phyloP scores from a whole-genome alignment of 2,888 invertebrate species.

The Oscheius sp. region DNA sequence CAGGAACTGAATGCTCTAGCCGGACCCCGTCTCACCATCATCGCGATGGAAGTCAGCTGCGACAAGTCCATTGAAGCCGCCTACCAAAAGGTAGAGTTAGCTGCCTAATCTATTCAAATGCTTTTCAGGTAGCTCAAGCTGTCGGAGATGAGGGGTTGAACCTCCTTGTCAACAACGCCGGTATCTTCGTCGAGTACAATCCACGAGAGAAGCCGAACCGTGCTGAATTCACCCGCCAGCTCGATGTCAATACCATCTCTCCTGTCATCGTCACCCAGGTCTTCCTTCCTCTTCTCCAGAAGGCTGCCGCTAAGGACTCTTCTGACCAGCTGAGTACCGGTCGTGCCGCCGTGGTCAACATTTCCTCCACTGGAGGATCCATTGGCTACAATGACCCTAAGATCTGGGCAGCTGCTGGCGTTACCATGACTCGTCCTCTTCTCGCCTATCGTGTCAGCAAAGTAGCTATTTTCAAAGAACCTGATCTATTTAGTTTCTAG shows the following conservation, averaged over 20 bases:
- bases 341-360: constrained; percentile 46
- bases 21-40: constrained; percentile 37
- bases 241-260: constrained; percentile 80
- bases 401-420: background rate
- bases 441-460: constrained; percentile 50
- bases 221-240: constrained; percentile 79
- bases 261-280: constrained; percentile 41
- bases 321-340: constrained; percentile 25
- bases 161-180: constrained; percentile 40
- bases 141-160: constrained; percentile 49
- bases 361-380: constrained; percentile 44
- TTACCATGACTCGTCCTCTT: constrained; percentile 10
- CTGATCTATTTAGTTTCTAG: background rate
- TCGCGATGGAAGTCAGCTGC: constrained; percentile 42
- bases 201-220: constrained; percentile 73
- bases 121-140: constrained; percentile 34
- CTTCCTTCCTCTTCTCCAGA: constrained; percentile 43
- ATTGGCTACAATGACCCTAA: constrained; percentile 38
- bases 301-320: constrained; percentile 27
- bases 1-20: constrained; percentile 19
- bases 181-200: constrained; percentile 26
- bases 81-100: constrained; percentile 34
- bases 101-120: constrained; percentile 14
- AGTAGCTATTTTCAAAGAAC: background rate
- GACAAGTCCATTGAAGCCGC: constrained; percentile 40